A percentile compares a stretch with the other conserved stretches of the same genome.
phyloP scores from a whole-genome alignment of 2,797 vertebrate genomes.

The Siniperca obscura region DNA sequence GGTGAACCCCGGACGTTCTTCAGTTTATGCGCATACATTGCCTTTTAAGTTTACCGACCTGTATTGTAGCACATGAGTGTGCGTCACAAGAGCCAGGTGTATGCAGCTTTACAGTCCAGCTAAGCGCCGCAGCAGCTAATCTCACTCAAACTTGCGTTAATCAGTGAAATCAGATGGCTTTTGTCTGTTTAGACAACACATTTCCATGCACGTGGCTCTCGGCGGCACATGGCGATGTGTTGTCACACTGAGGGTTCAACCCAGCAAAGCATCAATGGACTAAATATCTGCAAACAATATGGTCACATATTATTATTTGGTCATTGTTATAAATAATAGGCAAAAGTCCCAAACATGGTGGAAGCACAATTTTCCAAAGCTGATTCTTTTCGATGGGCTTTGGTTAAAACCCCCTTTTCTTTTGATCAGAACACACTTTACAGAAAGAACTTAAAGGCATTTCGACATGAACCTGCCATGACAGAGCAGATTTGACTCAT shows the following conservation, averaged over 20 bases:
- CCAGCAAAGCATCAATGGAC: background rate
- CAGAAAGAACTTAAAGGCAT: background rate
- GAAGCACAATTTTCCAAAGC: background rate
- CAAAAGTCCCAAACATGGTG: background rate
- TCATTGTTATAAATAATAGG: background rate
- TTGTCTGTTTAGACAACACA: background rate
- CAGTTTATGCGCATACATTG: background rate
- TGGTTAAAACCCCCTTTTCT: background rate
- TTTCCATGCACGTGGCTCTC: slow-evolving; percentile 2
- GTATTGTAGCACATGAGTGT: background rate
- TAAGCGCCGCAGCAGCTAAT: background rate
- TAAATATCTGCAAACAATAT: background rate
- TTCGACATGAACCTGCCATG: background rate
- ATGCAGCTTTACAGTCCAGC: background rate
- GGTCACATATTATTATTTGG: background rate
- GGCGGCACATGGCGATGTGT: slow-evolving; percentile 1
- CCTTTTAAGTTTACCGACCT: background rate
- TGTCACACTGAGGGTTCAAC: background rate
- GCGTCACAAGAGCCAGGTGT: background rate
- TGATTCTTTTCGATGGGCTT: background rate
- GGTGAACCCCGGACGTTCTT: background rate
- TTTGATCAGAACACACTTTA: background rate
- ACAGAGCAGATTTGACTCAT: background rate
- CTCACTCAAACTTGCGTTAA: background rate
- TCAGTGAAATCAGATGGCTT: background rate